Base-by-base conservation (phyloP, 1,140 invertebrate genomes). In the Chrysomallon squamiferum region DNA sequence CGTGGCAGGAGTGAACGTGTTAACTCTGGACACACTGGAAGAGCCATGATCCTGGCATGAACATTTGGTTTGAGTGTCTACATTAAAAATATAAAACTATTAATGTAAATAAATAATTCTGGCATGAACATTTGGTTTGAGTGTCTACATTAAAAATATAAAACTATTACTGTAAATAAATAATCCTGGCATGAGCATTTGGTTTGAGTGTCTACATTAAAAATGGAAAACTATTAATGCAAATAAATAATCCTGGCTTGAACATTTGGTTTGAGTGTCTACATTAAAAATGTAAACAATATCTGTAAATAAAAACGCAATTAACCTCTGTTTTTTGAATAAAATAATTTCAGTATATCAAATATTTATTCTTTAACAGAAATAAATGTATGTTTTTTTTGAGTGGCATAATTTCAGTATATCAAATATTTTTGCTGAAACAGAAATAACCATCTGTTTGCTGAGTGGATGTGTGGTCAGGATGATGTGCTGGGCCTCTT, bases 71-170 rank as follows among this genome's bases (percentile, higher is more conserved):
- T 93, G 5, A 92, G 41, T 50, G 50, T 68, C 80, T 81, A 65
- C n/a, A 63, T 67, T 67, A 35, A 33, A 66, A 30, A 35, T 61
- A 68, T n/a, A 47, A 20, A 18, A 35, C 15, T 56, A 47, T n/a
- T 52, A 15, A 61, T 52, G 18, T n/a, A 30, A 35, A 20, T 7
- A n/a, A n/a, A 81, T 85, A 11, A 89, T 78, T 73, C 91, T 83
- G 45, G 89, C 88, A 84, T 90, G 90, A 65, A 93, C 87, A 84
- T 90, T 91, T 61, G 76, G 81, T 82, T 94, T 93, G 5, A 92
- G 41, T 50, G 50, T 68, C 80, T 81, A 65, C n/a, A 63, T 67
- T 67, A 35, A 33, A 66, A 30, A 35, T 61, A 68, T n/a, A 47
- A 20, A 18, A 35, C 15, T 56, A 47, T n/a, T 52, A 15, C 52